Evolutionary conservation across 2,888 invertebrate species (phyloP), one percentile per base, ranked within the genome.

Genomic region (Nysson spinosus): DNA sequence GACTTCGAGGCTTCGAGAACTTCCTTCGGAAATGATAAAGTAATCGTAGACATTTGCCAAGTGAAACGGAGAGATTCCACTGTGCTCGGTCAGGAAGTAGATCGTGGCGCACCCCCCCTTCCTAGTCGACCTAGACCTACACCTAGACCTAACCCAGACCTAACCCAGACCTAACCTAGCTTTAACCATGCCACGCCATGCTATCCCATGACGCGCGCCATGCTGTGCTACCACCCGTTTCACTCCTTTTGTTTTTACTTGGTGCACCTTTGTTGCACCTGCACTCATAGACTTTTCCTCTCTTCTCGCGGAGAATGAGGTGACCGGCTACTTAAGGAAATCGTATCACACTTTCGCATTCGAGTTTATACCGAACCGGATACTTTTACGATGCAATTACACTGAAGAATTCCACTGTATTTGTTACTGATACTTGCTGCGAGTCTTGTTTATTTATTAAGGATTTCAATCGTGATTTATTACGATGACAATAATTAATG

Each of bases 31-130:
- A n/a, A n/a, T n/a, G n/a, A n/a, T n/a, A n/a, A n/a, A n/a, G n/a
- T 28, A 26, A 17, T 11, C 12, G 9, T 1, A 22, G 40, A 34
- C 46, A 43, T 63, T 60, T 50, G 63, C 63, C 50, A 43, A 57
- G 56, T 56, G 75, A 57, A 79, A 76, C 71, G 77, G 72, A 68
- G n/a, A n/a, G 62, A 70, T 61, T 67, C 60, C 28, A 22, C 63
- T 52, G 69, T 72, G 69, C 67, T 72, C 73, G 74, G 77, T 69
- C 76, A 82, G 78, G 72, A 77, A 77, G 79, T 74, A 71, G 60
- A 75, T 32, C 64, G 57, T 47, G 66, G 65, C 65, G 65, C 70
- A 42, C 57, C 44, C n/a, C 66, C 74, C 71, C 66, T 75, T 75
- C 75, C 73, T 30, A 47, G 63, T 42, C 72, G 75, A 75, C 74